phyloP scores from a whole-genome alignment of 92 coral and sea anemone species.

The Umimayanthus chanpuru region DNA sequence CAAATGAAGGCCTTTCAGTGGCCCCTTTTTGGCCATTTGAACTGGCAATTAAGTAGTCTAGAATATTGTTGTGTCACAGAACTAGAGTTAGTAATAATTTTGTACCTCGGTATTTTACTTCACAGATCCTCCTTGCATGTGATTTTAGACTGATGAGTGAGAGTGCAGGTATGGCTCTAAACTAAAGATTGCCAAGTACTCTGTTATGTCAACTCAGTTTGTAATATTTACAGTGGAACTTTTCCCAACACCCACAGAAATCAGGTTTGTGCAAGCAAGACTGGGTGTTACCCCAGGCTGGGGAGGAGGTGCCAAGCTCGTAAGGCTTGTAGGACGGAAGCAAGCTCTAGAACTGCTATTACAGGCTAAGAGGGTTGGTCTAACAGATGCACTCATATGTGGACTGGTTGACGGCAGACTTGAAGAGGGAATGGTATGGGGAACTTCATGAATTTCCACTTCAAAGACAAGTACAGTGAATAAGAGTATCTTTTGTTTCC shows the following conservation, averaged over 20 bases:
- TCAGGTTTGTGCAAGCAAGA: conserved; percentile 88
- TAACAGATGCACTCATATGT: conserved; percentile 58
- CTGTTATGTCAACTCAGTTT: too few species aligned
- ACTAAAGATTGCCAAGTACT: background rate
- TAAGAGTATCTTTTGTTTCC: too few species aligned
- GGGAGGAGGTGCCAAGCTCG: conserved; percentile 96
- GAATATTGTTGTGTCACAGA: too few species aligned
- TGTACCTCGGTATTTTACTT: background rate
- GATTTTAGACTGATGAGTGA: conserved; percentile 85
- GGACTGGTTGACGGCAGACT: conserved; percentile 88
- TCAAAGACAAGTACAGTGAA: too few species aligned
- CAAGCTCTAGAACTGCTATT: conserved; percentile 78
- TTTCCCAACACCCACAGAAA: conserved; percentile 53
- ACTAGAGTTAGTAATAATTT: background rate
- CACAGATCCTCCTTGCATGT: conserved; percentile 77
- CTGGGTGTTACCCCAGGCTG: conserved; percentile 97
- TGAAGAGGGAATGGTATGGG: conserved; percentile 57
- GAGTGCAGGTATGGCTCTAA: conserved; percentile 55
- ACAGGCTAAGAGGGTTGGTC: conserved; percentile 60
- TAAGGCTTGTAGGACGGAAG: conserved; percentile 73
- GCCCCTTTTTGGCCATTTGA: too few species aligned
- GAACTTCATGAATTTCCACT: too few species aligned
- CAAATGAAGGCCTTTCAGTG: too few species aligned
- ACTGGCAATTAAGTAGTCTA: too few species aligned
- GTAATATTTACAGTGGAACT: too few species aligned